These are phyloP conservation scores for Rhodophaea formosa DNA, from an alignment of 2,888 invertebrate genomes.

Conservation along the genomic window DNA sequence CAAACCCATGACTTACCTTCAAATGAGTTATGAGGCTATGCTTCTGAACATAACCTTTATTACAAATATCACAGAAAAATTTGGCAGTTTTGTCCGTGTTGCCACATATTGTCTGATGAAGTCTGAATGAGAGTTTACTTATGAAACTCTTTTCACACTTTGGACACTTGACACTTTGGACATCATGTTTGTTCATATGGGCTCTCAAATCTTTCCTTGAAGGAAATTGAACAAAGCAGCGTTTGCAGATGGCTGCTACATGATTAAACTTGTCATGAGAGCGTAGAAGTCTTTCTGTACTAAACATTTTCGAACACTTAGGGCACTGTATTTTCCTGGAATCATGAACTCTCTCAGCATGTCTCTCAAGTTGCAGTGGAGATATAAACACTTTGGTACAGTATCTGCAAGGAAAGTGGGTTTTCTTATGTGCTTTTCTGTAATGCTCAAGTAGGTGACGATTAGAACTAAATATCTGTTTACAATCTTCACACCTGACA, in stretches of 20 bases:
- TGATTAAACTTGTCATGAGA: conserved; percentile 54
- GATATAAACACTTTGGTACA: conserved; percentile 55
- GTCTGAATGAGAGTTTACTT: conserved; percentile 50
- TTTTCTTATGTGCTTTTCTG: conserved; percentile 45
- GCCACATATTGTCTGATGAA: conserved; percentile 56
- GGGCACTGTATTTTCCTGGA: conserved; percentile 54
- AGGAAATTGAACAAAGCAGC: conserved; percentile 55
- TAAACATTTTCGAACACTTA: conserved; percentile 58
- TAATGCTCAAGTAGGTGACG: conserved; percentile 48
- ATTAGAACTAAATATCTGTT: conserved; percentile 42
- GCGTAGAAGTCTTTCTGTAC: conserved; percentile 51
- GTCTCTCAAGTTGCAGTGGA: conserved; percentile 42
- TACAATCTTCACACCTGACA: conserved; percentile 52
- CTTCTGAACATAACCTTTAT: conserved; percentile 56
- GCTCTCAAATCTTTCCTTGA: conserved; percentile 49
- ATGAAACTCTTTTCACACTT: conserved; percentile 51
- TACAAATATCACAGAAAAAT: conserved; percentile 64
- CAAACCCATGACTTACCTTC: conserved; percentile 59
- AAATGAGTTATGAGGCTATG: conserved; percentile 56
- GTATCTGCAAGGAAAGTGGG: conserved; percentile 42
- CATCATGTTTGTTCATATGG: conserved; percentile 57
- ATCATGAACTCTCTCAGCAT: conserved; percentile 55
- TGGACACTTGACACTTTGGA: conserved; percentile 49
- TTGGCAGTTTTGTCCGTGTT: conserved; percentile 35
- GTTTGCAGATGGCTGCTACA: conserved; percentile 50